These are phyloP conservation scores for Amblyraja radiata DNA, from an alignment of 2,797 vertebrate genomes.

Conservation along the genomic window DNA sequence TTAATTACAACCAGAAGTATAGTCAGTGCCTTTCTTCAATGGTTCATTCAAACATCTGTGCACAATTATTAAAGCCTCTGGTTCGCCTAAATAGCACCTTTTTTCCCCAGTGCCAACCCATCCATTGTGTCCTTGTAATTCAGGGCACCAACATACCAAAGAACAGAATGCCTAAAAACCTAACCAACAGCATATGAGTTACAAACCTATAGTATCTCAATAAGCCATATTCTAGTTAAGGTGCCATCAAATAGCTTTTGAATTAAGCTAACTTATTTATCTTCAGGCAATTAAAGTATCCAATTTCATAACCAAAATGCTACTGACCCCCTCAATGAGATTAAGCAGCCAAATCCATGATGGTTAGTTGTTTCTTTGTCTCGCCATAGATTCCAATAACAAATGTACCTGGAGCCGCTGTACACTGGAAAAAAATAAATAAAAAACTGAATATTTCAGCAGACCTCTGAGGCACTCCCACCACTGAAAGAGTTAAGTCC, in stretches of 20 bases:
- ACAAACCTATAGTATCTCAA: neutral
- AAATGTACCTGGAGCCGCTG: neutral
- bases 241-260: neutral
- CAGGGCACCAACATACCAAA: neutral
- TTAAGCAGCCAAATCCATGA: neutral
- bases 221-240: neutral
- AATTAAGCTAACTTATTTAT: neutral
- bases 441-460: neutral
- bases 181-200: neutral
- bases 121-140: neutral
- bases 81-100: neutral
- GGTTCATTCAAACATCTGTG: neutral
- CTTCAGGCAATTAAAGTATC: neutral
- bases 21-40: neutral
- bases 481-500: constrained; percentile 2
- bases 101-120: neutral
- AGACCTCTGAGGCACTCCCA: neutral
- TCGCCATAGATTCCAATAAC: neutral
- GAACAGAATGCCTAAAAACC: neutral
- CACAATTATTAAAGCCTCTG: neutral
- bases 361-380: neutral
- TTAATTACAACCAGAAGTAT: neutral
- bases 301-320: neutral
- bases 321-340: neutral
- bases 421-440: neutral